Evolutionary conservation across 2,888 invertebrate species (phyloP).

Genomic region (Drosophila anomelani): DNA sequence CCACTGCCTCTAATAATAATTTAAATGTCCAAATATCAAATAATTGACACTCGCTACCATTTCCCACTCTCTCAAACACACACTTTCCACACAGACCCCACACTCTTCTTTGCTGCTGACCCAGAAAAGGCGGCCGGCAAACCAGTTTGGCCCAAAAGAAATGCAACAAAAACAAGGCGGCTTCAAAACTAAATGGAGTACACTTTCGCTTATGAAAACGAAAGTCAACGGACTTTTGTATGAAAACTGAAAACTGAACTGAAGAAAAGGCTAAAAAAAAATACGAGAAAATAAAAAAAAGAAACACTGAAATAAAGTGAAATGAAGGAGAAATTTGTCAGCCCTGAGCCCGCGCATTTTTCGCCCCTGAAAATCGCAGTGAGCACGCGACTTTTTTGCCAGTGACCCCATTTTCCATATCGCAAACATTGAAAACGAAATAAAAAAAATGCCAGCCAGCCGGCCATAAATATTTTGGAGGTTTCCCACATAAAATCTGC

Average conservation of each 20-base stretch:
- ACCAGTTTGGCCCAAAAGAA: conserved; percentile 74
- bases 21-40: conserved; percentile 71
- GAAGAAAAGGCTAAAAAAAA: conserved; percentile 8
- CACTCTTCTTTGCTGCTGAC: conserved; percentile 64
- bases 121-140: conserved; percentile 58
- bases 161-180: conserved; percentile 75
- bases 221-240: conserved; percentile 83
- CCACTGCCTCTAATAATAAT: conserved; percentile 52
- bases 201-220: conserved; percentile 84
- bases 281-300: conserved; percentile 9
- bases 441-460: conserved; percentile 37
- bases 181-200: conserved; percentile 78
- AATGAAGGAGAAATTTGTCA: conserved; percentile 73
- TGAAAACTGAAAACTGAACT: conserved; percentile 37
- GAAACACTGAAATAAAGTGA: conserved; percentile 48
- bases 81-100: conserved; percentile 63
- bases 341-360: conserved; percentile 54
- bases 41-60: conserved; percentile 61
- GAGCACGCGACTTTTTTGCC: conserved; percentile 74
- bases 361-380: conserved; percentile 69
- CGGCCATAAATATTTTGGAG: conserved; percentile 76
- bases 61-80: conserved; percentile 57
- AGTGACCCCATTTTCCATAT: conserved; percentile 74
- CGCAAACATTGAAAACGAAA: conserved; percentile 73
- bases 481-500: conserved; percentile 69